Conservation (phyloP, 2,113 vertebrate genomes). For the Nyctereutes procyonoides region DNA sequence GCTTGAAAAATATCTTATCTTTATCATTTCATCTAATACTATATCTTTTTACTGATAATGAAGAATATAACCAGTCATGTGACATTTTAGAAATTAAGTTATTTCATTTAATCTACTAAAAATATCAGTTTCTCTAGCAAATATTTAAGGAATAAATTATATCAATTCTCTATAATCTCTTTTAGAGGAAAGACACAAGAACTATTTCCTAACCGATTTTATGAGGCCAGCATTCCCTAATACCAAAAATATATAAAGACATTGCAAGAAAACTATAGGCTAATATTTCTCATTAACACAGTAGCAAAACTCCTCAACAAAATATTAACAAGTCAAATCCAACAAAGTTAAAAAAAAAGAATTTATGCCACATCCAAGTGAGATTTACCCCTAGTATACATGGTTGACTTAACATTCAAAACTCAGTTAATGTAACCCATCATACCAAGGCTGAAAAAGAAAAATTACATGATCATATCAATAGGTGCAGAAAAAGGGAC, state of each 20-base stretch:
- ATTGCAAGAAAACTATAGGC: not conserved
- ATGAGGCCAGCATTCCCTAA: not conserved
- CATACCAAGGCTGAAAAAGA: not conserved
- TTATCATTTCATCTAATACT: constrained; percentile 25
- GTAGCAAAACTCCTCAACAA: not conserved
- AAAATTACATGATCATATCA: not conserved
- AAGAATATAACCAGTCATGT: not conserved
- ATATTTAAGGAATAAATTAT: not conserved
- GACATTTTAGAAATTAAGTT: constrained; percentile 5
- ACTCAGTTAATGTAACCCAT: not conserved
- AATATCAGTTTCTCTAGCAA: not conserved
- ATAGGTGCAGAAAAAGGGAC: not conserved
- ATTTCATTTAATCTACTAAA: not conserved
- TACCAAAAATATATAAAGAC: not conserved
- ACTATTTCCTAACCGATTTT: not conserved
- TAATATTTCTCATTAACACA: not conserved
- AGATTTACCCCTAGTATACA: not conserved
- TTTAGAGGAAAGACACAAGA: not conserved
- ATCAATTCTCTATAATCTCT: not conserved
- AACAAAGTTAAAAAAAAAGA: not conserved
- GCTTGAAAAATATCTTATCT: constrained; percentile 4
- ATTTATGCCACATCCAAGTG: not conserved
- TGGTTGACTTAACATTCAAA: not conserved
- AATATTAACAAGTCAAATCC: not conserved
- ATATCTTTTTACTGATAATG: not conserved